A percentile compares a stretch with the other conserved stretches of the same genome.
Conservation (phyloP, 2,888 invertebrate genomes). For the Rotaria socialis region DNA sequence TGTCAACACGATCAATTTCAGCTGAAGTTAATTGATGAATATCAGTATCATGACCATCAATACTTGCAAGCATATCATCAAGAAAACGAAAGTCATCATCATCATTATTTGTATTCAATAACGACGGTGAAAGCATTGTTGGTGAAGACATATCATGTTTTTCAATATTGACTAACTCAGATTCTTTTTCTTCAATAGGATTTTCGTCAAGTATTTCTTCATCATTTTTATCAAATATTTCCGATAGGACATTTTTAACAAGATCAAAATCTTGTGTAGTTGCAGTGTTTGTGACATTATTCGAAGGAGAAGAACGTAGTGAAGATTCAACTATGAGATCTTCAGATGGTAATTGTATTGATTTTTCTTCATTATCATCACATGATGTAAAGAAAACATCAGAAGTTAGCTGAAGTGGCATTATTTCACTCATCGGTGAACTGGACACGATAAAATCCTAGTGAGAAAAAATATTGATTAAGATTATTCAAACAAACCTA, state of each 20-base stretch:
- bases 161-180: not conserved
- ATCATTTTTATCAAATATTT: not conserved
- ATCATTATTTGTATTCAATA: not conserved
- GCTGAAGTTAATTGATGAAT: conserved; percentile 28
- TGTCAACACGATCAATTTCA: not conserved
- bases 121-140: not conserved
- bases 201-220: not conserved
- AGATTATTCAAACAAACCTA: too few species aligned
- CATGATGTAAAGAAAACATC: not conserved
- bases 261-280: conserved; percentile 21
- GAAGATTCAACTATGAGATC: not conserved
- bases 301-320: not conserved
- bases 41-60: not conserved
- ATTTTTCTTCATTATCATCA: not conserved
- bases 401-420: not conserved
- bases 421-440: not conserved
- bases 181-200: not conserved
- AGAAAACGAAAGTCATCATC: conserved; percentile 22
- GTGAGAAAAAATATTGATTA: not conserved
- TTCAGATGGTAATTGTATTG: not conserved
- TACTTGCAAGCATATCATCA: conserved; percentile 20
- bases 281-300: not conserved
- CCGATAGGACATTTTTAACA: conserved; percentile 16
- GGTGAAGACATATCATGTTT: not conserved
- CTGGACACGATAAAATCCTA: not conserved